Evolutionary conservation across 2,888 invertebrate genomes (phyloP).

Genomic region (Parthenolecanium corni): DNA sequence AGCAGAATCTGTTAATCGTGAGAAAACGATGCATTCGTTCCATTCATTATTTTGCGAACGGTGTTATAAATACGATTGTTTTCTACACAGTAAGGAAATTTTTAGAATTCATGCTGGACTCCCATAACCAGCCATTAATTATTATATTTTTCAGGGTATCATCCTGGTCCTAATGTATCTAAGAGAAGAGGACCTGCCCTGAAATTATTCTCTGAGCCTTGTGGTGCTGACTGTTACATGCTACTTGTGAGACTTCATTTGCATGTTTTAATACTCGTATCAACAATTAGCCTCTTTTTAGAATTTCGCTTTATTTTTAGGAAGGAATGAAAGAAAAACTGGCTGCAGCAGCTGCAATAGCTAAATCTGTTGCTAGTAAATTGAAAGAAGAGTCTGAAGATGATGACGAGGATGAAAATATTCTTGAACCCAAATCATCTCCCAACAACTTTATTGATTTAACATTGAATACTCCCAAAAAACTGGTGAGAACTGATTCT

Average conservation of each 20-base stretch:
- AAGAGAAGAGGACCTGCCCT: conserved; percentile 81
- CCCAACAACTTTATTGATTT: background rate
- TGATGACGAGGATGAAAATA: conserved; percentile 32
- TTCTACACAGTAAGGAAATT: conserved; percentile 77
- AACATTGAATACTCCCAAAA: background rate
- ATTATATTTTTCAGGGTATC: conserved; percentile 40
- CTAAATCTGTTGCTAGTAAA: conserved; percentile 42
- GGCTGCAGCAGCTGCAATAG: conserved; percentile 47
- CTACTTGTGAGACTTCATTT: conserved; percentile 50
- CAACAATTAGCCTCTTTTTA: no score
- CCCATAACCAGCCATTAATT: background rate
- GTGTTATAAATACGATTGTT: conserved; percentile 98
- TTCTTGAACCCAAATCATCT: background rate
- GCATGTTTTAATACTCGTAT: no score
- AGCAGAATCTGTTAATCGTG: conserved; percentile 81
- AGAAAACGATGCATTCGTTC: conserved; percentile 97
- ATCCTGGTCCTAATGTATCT: conserved; percentile 78
- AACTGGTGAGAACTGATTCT: background rate
- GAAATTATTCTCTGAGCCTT: conserved; percentile 73
- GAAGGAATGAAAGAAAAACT: conserved; percentile 75
- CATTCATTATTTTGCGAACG: conserved; percentile 94
- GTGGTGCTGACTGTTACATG: conserved; percentile 78
- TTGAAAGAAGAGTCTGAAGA: conserved; percentile 44
- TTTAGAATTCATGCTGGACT: background rate
- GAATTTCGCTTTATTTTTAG: conserved; percentile 41